A percentile compares a stretch with the other conserved stretches of the same genome.
Conservation (phyloP, 2,888 invertebrate genomes). For the Dryobota labecula region DNA sequence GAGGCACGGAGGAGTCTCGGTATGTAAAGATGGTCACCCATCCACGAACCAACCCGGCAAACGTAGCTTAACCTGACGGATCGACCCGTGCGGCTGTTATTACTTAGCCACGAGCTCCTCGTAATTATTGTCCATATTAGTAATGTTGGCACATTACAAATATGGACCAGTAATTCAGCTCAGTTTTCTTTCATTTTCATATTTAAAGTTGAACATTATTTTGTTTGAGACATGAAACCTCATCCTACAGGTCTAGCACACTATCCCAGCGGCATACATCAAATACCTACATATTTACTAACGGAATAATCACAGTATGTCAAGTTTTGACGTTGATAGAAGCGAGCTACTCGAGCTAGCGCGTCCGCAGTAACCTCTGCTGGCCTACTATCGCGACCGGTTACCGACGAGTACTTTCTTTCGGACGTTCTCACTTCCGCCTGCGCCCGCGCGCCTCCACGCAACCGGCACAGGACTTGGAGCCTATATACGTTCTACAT, state of each 20-base stretch:
- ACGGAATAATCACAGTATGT: slow-evolving; percentile 65
- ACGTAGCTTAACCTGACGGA: too few relatives aligned
- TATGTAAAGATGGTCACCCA: too few relatives aligned
- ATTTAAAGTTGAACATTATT: background rate
- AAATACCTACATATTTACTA: slow-evolving; percentile 40
- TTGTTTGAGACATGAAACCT: background rate
- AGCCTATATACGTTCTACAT: slow-evolving; percentile 71
- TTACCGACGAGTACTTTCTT: slow-evolving; percentile 86
- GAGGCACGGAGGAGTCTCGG: too few relatives aligned
- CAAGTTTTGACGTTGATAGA: slow-evolving; percentile 67
- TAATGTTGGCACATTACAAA: background rate
- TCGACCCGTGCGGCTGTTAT: too few relatives aligned
- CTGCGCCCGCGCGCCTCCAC: slow-evolving; percentile 85
- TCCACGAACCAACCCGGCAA: too few relatives aligned
- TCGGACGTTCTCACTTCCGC: slow-evolving; percentile 89
- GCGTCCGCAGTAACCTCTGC: slow-evolving; percentile 68
- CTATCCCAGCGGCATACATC: background rate
- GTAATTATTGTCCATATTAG: too few relatives aligned
- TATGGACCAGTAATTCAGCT: background rate
- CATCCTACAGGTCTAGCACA: background rate
- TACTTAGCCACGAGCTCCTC: too few relatives aligned
- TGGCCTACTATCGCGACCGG: slow-evolving; percentile 88
- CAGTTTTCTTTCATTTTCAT: background rate
- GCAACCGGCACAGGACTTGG: slow-evolving; percentile 83
- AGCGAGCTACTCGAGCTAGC: slow-evolving; percentile 57